Conservation (phyloP, 2,888 invertebrate genomes). For the Saturnia pavonia region DNA sequence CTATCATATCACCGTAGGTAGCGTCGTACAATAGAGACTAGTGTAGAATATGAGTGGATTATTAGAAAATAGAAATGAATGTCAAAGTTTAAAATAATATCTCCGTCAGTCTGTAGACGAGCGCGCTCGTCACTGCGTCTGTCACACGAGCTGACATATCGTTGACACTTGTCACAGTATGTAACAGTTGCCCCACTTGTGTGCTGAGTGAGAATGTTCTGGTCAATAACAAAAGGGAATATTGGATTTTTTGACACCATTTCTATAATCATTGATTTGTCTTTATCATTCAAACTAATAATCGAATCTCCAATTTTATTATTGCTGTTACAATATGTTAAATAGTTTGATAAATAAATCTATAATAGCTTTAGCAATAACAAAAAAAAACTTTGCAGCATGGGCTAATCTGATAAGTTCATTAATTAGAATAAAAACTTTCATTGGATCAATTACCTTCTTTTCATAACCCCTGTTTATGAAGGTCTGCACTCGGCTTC, state of each 20-base stretch:
- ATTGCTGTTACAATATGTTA: neutral
- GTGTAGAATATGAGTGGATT: neutral
- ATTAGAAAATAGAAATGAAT: neutral
- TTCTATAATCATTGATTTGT: neutral
- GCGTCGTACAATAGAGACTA: neutral
- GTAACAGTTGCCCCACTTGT: conserved; percentile 6
- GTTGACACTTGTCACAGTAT: neutral
- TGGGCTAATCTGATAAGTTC: too few species aligned
- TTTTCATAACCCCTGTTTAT: too few species aligned
- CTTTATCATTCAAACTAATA: neutral
- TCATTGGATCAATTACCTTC: too few species aligned
- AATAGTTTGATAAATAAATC: neutral
- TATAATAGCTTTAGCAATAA: too few species aligned
- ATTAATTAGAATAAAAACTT: too few species aligned
- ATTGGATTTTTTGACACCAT: neutral
- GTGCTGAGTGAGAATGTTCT: neutral
- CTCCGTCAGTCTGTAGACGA: neutral
- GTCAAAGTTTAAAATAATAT: conserved; percentile 9
- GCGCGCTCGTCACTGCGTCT: conserved; percentile 6
- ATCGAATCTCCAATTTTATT: neutral
- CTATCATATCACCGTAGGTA: neutral
- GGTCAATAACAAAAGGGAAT: neutral
- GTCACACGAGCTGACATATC: neutral
- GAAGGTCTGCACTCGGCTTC: too few species aligned
- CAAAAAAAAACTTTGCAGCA: too few species aligned